Evolutionary conservation across 2,888 invertebrate genomes (phyloP).

Genomic region (Chymomyza fuscimana): DNA sequence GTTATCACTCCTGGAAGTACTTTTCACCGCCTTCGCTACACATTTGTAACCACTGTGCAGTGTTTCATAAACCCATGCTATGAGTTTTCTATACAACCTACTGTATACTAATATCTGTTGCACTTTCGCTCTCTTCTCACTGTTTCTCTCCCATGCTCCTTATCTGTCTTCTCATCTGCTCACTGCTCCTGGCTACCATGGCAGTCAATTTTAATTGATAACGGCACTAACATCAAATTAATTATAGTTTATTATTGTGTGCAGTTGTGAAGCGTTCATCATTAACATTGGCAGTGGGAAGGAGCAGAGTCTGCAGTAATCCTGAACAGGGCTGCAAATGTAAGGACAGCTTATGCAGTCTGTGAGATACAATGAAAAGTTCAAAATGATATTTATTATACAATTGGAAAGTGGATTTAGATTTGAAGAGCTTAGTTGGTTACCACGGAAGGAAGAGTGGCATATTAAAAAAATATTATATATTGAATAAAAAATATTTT

Average conservation of each 20-base stretch:
- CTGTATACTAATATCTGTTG: background rate
- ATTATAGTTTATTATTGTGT: conserved; percentile 44
- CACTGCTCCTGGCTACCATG: conserved; percentile 16
- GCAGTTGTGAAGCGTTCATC: conserved; percentile 31
- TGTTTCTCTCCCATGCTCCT: background rate
- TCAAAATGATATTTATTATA: no score
- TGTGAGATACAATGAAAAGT: no score
- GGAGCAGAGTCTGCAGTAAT: background rate
- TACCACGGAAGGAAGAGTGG: no score
- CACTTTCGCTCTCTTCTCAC: background rate
- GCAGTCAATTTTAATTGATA: conserved; percentile 49
- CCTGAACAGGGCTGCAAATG: background rate
- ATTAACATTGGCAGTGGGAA: background rate
- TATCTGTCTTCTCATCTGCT: conserved; percentile 3
- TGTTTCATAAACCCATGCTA: background rate
- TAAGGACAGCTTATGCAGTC: background rate
- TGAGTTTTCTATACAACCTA: background rate
- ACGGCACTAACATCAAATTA: conserved; percentile 45
- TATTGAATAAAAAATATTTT: no score
- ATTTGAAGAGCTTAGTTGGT: no score
- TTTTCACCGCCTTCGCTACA: no score
- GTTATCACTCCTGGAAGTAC: no score
- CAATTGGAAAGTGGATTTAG: no score
- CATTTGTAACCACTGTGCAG: background rate
- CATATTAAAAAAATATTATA: no score